These are phyloP conservation scores for Actenoides hombroni DNA, from an alignment of 2,113 vertebrate species.

Conservation along the genomic window DNA sequence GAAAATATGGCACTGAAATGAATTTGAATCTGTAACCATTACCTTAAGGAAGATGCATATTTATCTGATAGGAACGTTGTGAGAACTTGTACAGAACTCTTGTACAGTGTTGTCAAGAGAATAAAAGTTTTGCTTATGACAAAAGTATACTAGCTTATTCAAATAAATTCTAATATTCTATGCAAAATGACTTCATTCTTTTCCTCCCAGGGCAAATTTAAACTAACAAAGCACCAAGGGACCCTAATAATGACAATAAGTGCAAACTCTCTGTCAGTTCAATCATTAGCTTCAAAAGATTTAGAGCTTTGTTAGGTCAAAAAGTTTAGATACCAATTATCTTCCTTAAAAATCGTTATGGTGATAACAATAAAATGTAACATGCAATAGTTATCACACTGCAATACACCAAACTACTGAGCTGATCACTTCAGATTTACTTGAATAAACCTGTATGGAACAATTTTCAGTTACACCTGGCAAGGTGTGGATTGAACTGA, in stretches of 20 bases:
- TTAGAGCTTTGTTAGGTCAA: neutral
- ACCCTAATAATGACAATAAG: neutral
- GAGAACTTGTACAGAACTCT: neutral
- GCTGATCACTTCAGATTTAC: neutral
- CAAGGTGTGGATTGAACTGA: neutral
- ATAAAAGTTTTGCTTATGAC: neutral
- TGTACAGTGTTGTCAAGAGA: neutral
- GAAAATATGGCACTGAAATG: neutral
- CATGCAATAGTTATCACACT: neutral
- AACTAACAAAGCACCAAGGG: neutral
- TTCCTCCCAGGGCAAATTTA: neutral
- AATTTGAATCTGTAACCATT: neutral
- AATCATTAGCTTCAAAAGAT: neutral
- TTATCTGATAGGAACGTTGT: neutral
- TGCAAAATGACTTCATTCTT: neutral
- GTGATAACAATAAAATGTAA: neutral
- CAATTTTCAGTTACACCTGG: neutral
- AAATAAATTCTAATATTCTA: neutral
- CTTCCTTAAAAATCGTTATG: neutral
- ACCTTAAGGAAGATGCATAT: neutral
- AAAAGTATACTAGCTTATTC: neutral
- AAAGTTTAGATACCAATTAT: neutral
- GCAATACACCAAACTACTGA: neutral
- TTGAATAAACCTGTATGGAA: neutral
- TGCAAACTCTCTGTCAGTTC: neutral